phyloP scores from a whole-genome alignment of 1,140 invertebrate species.

The Drosophila truncata region DNA sequence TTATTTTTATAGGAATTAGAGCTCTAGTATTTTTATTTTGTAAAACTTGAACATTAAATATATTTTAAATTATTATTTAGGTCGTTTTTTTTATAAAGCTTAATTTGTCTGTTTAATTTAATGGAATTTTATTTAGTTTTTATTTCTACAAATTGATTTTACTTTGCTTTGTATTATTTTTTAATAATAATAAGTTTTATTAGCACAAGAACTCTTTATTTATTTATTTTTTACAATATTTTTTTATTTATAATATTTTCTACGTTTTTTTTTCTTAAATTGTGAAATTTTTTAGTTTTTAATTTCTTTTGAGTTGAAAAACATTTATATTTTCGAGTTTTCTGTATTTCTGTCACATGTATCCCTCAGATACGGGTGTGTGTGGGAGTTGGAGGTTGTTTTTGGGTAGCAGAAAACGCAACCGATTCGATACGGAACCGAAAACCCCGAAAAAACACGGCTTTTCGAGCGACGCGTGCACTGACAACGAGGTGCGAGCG shows the following conservation, averaged over 20 bases:
- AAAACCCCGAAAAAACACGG: constrained; percentile 19
- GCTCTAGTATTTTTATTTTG: neutral
- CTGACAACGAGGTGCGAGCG: constrained; percentile 77
- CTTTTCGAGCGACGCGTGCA: constrained; percentile 62
- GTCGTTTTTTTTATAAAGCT: neutral
- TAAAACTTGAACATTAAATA: neutral
- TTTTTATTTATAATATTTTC: neutral
- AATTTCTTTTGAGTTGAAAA: neutral
- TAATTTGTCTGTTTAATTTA: neutral
- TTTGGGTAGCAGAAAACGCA: constrained; percentile 33
- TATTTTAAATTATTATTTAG: neutral
- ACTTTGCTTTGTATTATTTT: neutral
- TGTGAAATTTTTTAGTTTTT: neutral
- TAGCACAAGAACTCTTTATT: neutral
- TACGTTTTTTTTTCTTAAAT: neutral
- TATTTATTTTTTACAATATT: neutral
- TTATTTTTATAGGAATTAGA: neutral
- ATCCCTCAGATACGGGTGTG: constrained; percentile 6
- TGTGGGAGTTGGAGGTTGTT: constrained; percentile 14
- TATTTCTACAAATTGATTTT: neutral
- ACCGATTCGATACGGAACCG: constrained; percentile 35
- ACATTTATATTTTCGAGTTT: neutral
- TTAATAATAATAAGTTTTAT: neutral
- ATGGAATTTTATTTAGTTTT: neutral
- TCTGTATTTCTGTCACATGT: neutral